These are phyloP conservation scores for Hydra vulgaris DNA, from an alignment of 30 jellyfish, hydroid and myxozoan genomes.

Conservation along the genomic window DNA sequence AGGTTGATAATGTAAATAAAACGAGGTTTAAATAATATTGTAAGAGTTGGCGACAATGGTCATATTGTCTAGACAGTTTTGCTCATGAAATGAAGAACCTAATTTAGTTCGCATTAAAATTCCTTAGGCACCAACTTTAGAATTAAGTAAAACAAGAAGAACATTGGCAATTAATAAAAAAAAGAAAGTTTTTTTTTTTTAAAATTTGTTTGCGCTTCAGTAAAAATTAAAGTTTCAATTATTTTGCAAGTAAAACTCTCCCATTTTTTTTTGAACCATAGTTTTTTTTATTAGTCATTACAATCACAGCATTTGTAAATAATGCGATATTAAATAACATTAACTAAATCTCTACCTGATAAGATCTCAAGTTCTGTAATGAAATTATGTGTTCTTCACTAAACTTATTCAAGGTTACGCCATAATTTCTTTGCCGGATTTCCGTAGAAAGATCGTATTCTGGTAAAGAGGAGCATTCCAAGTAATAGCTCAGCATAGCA, in stretches of 20 bases:
- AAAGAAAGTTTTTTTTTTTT: background rate
- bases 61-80: background rate
- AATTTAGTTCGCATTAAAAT: background rate
- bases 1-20: background rate
- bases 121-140: background rate
- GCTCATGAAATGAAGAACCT: background rate
- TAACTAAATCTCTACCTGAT: too few relatives aligned
- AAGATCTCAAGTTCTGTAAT: background rate
- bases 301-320: too few relatives aligned
- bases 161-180: background rate
- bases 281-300: too few relatives aligned
- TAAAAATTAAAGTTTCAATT: too few relatives aligned
- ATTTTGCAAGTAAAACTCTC: too few relatives aligned
- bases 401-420: background rate
- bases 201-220: too few relatives aligned
- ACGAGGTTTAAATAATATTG: background rate
- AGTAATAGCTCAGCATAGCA: slow-evolving; percentile 52
- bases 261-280: too few relatives aligned
- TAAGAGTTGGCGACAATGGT: background rate
- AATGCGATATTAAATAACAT: too few relatives aligned
- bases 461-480: slow-evolving; percentile 15
- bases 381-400: background rate
- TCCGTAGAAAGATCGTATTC: background rate
- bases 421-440: background rate
- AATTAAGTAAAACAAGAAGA: background rate